Evolutionary conservation across 2,797 vertebrate species (phyloP).

Genomic region (Tadarida brasiliensis): DNA sequence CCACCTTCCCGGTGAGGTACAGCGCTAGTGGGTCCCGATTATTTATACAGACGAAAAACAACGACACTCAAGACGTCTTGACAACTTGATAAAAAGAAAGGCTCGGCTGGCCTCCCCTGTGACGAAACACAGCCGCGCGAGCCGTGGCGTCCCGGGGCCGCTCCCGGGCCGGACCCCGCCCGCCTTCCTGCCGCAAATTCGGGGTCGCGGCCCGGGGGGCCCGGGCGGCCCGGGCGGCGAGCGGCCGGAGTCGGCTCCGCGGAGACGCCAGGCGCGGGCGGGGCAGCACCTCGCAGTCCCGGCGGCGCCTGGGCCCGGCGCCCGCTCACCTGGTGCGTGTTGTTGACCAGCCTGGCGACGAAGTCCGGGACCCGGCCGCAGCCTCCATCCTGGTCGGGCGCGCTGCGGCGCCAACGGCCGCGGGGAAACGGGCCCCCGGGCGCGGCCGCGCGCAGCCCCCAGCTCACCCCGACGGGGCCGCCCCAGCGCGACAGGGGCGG

Average conservation of each 20-base stretch:
- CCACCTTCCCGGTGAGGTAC: neutral
- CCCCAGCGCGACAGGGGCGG: neutral
- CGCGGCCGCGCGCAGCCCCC: conserved; percentile 73
- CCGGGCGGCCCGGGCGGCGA: no score
- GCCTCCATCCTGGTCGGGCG: conserved; percentile 75
- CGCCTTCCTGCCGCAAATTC: neutral
- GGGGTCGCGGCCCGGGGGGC: neutral
- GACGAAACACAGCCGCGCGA: conserved; percentile 71
- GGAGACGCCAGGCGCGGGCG: neutral
- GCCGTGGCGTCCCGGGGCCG: neutral
- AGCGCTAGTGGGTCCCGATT: neutral
- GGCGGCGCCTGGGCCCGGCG: neutral
- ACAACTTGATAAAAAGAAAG: conserved; percentile 58
- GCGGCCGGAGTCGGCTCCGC: neutral
- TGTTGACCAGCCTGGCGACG: conserved; percentile 89
- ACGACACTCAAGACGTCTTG: neutral
- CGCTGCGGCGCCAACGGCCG: conserved; percentile 78
- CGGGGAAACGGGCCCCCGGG: conserved; percentile 44
- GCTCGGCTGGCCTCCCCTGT: conserved; percentile 43
- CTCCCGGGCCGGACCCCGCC: neutral
- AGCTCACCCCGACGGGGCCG: conserved; percentile 73
- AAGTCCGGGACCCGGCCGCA: conserved; percentile 88
- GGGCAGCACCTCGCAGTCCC: neutral
- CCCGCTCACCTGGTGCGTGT: conserved; percentile 94
- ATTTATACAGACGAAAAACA: neutral